phyloP scores from a whole-genome alignment of 2,113 vertebrate species.

The Rhinolophus ferrumequinum region DNA sequence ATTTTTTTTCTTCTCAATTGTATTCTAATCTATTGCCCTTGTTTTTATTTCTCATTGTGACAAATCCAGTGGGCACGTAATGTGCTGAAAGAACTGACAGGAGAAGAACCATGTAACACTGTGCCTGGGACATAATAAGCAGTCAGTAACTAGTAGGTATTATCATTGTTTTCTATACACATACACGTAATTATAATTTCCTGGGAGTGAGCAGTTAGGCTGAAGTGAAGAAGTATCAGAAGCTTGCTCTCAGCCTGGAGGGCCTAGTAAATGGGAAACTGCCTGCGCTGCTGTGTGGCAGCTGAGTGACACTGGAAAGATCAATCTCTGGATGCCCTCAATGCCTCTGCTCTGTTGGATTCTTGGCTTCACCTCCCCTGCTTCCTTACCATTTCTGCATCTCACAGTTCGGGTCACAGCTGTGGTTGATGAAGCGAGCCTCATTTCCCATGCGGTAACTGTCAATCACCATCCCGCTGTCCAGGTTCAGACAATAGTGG shows the following conservation, averaged over 20 bases:
- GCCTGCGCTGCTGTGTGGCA: background rate
- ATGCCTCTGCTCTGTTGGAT: background rate
- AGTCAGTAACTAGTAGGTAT: background rate
- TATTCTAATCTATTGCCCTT: background rate
- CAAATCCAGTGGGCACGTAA: background rate
- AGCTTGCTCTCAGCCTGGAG: background rate
- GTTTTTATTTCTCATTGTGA: conserved; percentile 27
- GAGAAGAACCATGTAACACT: background rate
- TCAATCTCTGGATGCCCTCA: background rate
- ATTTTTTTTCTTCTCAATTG: background rate
- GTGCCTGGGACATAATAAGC: background rate
- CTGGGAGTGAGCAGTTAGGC: background rate
- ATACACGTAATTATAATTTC: background rate
- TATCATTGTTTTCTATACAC: background rate
- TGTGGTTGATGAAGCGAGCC: conserved; percentile 99
- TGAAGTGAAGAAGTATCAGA: background rate
- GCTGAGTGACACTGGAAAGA: background rate
- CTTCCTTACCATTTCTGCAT: conserved; percentile 98
- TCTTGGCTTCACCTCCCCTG: background rate
- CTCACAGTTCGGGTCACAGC: conserved; percentile 99
- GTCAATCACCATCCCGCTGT: conserved; percentile 99
- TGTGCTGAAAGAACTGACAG: background rate
- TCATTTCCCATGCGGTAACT: conserved; percentile 99
- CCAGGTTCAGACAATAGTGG: conserved; percentile 98
- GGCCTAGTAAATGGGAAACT: background rate